These are phyloP conservation scores for Alethe diademata DNA, from an alignment of 2,113 vertebrate genomes.

Conservation along the genomic window DNA sequence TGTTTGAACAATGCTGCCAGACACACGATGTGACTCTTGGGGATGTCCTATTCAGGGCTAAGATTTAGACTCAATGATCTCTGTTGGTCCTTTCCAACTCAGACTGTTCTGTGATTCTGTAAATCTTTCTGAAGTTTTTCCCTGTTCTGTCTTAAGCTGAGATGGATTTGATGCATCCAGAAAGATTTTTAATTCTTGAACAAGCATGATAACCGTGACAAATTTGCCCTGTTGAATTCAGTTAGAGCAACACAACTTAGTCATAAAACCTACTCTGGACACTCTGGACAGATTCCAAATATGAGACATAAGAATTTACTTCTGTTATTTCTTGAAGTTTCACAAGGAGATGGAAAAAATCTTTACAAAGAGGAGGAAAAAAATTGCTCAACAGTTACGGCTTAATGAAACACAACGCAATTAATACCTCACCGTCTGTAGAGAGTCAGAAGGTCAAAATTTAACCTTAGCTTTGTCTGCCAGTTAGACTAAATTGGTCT, in stretches of 20 bases:
- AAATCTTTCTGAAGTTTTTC: background rate
- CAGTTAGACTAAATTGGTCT: background rate
- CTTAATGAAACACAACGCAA: background rate
- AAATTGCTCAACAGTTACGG: accelerated
- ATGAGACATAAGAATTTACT: background rate
- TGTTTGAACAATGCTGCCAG: background rate
- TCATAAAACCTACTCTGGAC: background rate
- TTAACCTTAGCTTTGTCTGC: background rate
- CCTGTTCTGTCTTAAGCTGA: background rate
- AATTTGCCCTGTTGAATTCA: background rate
- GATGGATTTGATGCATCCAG: background rate
- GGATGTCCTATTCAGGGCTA: background rate
- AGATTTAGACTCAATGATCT: background rate
- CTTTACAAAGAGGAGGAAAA: background rate
- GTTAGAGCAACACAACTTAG: background rate
- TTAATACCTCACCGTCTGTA: background rate
- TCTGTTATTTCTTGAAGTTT: background rate
- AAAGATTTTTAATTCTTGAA: background rate
- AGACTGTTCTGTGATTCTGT: background rate
- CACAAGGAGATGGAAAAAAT: background rate
- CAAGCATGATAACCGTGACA: background rate
- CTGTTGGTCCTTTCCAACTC: background rate
- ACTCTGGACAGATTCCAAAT: background rate
- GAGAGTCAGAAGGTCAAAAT: background rate
- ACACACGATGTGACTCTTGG: background rate